Conservation (phyloP, 2,888 invertebrate genomes). For the Drosophila lacicola region DNA sequence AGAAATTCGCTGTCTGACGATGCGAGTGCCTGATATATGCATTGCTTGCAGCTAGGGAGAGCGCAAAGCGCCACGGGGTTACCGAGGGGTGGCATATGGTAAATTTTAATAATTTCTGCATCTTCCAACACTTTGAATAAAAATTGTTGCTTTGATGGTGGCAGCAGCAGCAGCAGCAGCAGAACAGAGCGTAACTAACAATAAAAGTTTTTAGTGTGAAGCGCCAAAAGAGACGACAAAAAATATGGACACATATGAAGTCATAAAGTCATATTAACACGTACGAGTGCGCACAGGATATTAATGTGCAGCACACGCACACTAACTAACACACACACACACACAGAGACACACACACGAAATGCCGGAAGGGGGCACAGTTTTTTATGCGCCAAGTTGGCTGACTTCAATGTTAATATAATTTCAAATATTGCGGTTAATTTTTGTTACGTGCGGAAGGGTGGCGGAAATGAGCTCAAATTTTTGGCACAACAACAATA, state of each 20-base stretch:
- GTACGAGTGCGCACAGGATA: constrained; percentile 84
- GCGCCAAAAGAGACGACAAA: constrained; percentile 66
- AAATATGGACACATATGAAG: constrained; percentile 81
- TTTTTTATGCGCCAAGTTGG: constrained; percentile 42
- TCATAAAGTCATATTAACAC: constrained; percentile 85
- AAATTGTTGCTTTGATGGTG: constrained; percentile 78
- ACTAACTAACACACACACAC: constrained; percentile 33
- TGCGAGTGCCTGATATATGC: constrained; percentile 41
- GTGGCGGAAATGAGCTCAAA: constrained; percentile 61
- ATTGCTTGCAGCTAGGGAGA: constrained; percentile 3
- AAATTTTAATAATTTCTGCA: constrained; percentile 78
- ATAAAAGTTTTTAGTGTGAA: constrained; percentile 77
- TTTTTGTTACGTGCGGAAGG: constrained; percentile 48
- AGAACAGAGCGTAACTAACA: constrained; percentile 68
- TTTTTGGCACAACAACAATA: constrained; percentile 33
- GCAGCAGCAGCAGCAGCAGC: constrained; percentile 36
- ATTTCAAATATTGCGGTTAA: constrained; percentile 78
- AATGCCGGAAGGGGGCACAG: constrained; percentile 21
- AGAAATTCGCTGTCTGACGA: constrained; percentile 51
- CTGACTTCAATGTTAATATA: constrained; percentile 70
- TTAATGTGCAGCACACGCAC: constrained; percentile 72
- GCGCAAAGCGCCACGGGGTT: not conserved
- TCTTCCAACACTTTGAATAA: constrained; percentile 78
- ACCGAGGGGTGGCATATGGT: constrained; percentile 14
- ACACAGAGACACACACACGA: constrained; percentile 6